A percentile compares a stretch with the other conserved stretches of the same genome.
These are phyloP conservation scores for Bothrops jararaca DNA, from an alignment of 2,113 vertebrate genomes.

Conservation along the genomic window DNA sequence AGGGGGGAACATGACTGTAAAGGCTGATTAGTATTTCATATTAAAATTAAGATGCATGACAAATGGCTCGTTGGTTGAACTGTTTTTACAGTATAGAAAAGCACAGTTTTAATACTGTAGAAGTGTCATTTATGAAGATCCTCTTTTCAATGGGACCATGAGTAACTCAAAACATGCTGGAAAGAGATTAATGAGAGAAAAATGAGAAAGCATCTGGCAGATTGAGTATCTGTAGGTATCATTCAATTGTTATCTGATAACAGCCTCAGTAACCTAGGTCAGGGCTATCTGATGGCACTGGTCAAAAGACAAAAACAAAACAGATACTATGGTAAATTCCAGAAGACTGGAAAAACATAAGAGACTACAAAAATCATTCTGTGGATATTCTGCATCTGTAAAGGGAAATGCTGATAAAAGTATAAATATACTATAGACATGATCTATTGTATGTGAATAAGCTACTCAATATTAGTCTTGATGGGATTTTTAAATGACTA, in stretches of 20 bases:
- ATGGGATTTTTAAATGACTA: neutral
- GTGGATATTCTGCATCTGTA: neutral
- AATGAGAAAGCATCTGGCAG: neutral
- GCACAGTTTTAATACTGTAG: constrained; percentile 52
- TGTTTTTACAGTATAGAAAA: constrained; percentile 65
- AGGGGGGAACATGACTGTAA: constrained; percentile 69
- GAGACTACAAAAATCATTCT: neutral
- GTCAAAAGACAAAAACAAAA: neutral
- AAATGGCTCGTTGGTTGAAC: constrained; percentile 65
- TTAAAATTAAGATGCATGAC: constrained; percentile 73
- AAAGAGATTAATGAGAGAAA: constrained; percentile 9
- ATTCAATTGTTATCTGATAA: neutral
- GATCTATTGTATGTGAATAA: neutral
- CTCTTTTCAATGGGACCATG: constrained; percentile 43
- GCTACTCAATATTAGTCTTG: neutral
- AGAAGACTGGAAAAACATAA: neutral
- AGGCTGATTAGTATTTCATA: constrained; percentile 78
- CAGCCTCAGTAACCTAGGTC: neutral
- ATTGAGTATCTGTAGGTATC: constrained; percentile 7
- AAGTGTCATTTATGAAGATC: constrained; percentile 42
- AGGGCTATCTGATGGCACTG: neutral
- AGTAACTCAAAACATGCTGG: constrained; percentile 42
- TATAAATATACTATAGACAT: neutral
- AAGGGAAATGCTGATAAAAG: neutral
- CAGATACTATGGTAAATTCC: neutral